phyloP scores from a whole-genome alignment of 1,140 invertebrate genomes.

The Gonioctena quinquepunctata region DNA sequence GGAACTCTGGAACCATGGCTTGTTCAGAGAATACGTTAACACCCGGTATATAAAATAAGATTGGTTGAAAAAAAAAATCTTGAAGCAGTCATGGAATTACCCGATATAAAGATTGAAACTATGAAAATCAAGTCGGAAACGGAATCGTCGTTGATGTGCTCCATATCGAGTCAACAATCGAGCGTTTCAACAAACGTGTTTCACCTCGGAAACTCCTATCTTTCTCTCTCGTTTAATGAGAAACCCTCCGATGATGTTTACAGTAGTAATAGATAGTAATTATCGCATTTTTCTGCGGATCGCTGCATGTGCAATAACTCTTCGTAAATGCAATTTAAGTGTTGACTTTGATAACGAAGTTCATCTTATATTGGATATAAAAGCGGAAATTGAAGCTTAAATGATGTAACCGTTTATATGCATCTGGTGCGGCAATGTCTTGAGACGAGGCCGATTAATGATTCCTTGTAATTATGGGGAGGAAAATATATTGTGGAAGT shows the following conservation, averaged over 20 bases:
- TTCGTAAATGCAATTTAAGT: neutral
- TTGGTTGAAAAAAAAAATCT: too few relatives aligned
- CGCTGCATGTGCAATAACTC: neutral
- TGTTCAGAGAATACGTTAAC: too few relatives aligned
- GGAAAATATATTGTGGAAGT: too few relatives aligned
- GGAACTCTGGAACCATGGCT: too few relatives aligned
- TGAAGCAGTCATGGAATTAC: too few relatives aligned
- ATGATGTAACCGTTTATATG: conserved; percentile 6
- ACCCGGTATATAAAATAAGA: too few relatives aligned
- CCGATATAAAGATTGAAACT: too few relatives aligned
- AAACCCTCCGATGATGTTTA: neutral
- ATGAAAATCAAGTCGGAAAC: too few relatives aligned
- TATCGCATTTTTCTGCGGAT: neutral
- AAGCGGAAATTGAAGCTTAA: conserved; percentile 9
- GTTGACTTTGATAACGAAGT: conserved; percentile 2
- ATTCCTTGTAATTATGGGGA: neutral
- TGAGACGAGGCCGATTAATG: neutral
- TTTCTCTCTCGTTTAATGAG: neutral
- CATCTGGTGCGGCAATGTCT: neutral
- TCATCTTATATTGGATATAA: neutral
- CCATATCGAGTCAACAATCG: too few relatives aligned
- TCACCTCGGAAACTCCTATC: neutral
- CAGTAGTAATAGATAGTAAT: neutral
- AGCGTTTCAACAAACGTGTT: too few relatives aligned
- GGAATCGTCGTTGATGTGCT: too few relatives aligned